Conservation (phyloP, 1,140 invertebrate genomes). For the Brachionus calyciflorus region DNA sequence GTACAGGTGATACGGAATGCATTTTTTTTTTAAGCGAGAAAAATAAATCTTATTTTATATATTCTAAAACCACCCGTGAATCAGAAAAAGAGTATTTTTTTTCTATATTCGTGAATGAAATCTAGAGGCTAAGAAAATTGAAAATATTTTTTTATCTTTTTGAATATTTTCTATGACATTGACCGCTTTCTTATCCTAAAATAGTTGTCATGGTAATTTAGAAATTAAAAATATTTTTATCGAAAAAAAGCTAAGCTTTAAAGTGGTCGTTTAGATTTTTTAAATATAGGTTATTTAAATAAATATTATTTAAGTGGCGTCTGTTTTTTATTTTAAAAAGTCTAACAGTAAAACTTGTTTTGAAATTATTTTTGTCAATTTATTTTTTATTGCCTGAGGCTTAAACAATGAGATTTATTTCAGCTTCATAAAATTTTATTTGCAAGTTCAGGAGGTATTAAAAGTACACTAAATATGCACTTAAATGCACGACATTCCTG, state of each 20-base stretch:
- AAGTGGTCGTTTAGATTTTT: constrained; percentile 8
- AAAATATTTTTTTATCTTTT: too few relatives aligned
- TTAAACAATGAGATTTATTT: too few relatives aligned
- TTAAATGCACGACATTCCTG: too few relatives aligned
- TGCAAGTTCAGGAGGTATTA: too few relatives aligned
- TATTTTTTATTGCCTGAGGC: too few relatives aligned
- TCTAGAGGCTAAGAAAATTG: background rate
- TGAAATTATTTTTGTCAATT: too few relatives aligned
- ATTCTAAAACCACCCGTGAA: background rate
- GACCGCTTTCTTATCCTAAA: constrained; percentile 14
- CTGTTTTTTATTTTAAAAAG: background rate
- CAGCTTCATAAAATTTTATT: too few relatives aligned
- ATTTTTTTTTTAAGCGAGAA: too few relatives aligned
- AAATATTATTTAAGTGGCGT: background rate
- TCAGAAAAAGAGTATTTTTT: background rate
- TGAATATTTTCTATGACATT: background rate
- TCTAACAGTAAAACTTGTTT: background rate
- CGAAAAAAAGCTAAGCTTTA: too few relatives aligned
- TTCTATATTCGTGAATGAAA: background rate
- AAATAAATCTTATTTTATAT: background rate
- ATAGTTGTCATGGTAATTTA: constrained; percentile 5
- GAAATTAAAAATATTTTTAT: background rate
- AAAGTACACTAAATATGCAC: too few relatives aligned
- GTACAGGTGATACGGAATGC: constrained; percentile 39
- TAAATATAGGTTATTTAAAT: constrained; percentile 19